These are phyloP conservation scores for Pelecanoides urinatrix DNA, from an alignment of 2,113 vertebrate genomes.

Conservation along the genomic window DNA sequence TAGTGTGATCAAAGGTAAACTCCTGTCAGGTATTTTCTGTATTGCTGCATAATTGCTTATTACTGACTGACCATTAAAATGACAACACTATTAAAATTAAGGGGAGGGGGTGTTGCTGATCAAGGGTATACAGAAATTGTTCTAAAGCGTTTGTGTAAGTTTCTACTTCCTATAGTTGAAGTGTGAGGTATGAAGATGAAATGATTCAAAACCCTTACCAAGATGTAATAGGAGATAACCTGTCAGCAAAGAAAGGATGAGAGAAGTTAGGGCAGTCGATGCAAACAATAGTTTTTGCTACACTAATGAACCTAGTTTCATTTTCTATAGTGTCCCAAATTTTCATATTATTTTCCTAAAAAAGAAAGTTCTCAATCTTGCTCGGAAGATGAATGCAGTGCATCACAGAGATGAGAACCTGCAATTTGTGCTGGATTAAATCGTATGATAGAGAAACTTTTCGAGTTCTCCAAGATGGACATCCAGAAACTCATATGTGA, in stretches of 20 bases:
- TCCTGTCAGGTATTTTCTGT: not conserved
- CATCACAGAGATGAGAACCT: not conserved
- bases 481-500: not conserved
- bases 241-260: not conserved
- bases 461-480: not conserved
- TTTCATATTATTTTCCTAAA: not conserved
- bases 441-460: not conserved
- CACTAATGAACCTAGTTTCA: not conserved
- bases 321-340: not conserved
- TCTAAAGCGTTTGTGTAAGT: not conserved
- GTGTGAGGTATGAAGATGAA: not conserved
- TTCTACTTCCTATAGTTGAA: not conserved
- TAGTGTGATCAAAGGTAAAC: not conserved
- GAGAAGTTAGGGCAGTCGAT: not conserved
- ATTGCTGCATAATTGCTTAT: not conserved
- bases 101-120: not conserved
- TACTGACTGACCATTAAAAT: not conserved
- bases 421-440: not conserved
- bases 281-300: not conserved
- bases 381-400: not conserved
- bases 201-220: not conserved
- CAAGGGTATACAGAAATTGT: not conserved
- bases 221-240: not conserved
- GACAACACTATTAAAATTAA: not conserved
- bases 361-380: not conserved